phyloP scores from a whole-genome alignment of 2,888 invertebrate genomes.

The Drosophila quinaria region DNA sequence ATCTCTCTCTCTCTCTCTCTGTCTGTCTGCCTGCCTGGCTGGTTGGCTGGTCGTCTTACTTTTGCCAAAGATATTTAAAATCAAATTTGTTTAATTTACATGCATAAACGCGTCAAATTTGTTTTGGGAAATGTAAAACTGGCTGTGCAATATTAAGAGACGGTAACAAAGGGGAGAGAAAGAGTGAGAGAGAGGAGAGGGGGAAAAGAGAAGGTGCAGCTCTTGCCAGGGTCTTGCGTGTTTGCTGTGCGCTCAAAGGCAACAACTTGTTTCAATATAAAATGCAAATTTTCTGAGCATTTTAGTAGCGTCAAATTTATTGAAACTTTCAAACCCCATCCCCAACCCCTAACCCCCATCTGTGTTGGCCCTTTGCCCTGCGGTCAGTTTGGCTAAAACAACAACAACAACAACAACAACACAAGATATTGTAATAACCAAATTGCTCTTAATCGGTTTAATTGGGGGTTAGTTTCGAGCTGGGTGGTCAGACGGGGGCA shows the following conservation, averaged over 20 bases:
- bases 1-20: background rate
- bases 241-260: constrained; percentile 72
- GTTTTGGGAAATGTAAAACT: constrained; percentile 74
- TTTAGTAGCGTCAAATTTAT: constrained; percentile 67
- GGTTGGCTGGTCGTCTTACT: constrained; percentile 37
- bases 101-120: constrained; percentile 82
- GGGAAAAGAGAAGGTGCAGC: background rate
- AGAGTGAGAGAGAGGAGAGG: background rate
- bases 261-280: constrained; percentile 84
- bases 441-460: constrained; percentile 61
- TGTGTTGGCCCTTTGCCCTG: constrained; percentile 50
- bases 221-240: constrained; percentile 16
- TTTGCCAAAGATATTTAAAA: constrained; percentile 78
- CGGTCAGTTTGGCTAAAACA: constrained; percentile 72
- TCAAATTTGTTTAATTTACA: constrained; percentile 81
- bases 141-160: constrained; percentile 56
- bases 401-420: constrained; percentile 50
- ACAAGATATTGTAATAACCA: constrained; percentile 80
- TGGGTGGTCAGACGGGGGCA: background rate
- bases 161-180: background rate
- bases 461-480: background rate
- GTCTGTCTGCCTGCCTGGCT: background rate
- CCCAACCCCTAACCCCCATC: background rate
- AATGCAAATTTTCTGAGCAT: constrained; percentile 79
- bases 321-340: background rate